Evolutionary conservation across 2,113 vertebrate genomes (phyloP).

Genomic region (Crypturellus undulatus): DNA sequence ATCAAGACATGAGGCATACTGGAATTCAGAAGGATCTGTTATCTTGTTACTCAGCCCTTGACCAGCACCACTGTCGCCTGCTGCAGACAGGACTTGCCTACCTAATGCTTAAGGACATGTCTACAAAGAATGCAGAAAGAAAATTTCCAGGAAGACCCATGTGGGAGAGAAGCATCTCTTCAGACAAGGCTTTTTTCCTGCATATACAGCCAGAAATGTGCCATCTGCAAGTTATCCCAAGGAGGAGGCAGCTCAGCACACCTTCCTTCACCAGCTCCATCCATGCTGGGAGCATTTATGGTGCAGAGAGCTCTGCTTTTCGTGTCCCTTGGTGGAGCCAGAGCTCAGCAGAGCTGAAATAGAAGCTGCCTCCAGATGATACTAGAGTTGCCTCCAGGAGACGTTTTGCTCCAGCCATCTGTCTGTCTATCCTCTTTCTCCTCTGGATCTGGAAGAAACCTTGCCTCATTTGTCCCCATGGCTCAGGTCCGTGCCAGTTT

Average conservation of each 20-base stretch:
- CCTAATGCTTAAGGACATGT: not conserved
- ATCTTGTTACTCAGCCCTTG: not conserved
- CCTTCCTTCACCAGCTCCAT: not conserved
- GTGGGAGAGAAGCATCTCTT: not conserved
- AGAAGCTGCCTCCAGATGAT: not conserved
- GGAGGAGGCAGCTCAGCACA: not conserved
- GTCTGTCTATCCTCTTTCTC: not conserved
- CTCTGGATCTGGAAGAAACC: not conserved
- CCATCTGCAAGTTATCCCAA: not conserved
- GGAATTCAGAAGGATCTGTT: not conserved
- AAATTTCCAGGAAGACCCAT: not conserved
- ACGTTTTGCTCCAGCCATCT: not conserved
- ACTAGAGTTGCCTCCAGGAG: not conserved
- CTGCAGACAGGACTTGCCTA: not conserved
- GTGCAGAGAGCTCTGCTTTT: not conserved
- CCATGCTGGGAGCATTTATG: rapidly evolving
- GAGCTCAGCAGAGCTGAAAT: not conserved
- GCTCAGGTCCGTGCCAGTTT: not conserved
- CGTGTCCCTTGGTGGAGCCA: not conserved
- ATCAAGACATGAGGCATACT: not conserved
- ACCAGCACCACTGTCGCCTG: not conserved
- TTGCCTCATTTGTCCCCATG: not conserved
- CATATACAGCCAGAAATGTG: not conserved
- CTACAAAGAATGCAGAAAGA: not conserved
- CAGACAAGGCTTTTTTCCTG: not conserved